Evolutionary conservation across 2,888 invertebrate genomes (phyloP).

Genomic region (Polietes domitor): DNA sequence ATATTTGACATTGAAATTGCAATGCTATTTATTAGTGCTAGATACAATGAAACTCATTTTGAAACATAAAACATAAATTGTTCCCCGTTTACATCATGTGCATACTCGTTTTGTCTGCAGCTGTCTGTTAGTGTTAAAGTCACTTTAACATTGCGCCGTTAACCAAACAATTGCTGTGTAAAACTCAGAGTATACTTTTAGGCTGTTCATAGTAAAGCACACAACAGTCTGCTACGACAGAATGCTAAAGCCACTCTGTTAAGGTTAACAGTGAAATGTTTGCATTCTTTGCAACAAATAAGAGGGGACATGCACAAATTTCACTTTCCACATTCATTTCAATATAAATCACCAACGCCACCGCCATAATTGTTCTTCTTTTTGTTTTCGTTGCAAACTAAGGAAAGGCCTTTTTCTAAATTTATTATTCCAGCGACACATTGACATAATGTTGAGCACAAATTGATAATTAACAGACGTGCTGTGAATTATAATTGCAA

Average conservation of each 20-base stretch:
- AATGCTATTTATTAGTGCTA: too few relatives aligned
- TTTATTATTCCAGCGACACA: slow-evolving; percentile 3
- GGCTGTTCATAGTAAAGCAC: slow-evolving; percentile 30
- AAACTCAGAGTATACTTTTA: slow-evolving; percentile 52
- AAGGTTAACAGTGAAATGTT: not conserved
- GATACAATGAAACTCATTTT: too few relatives aligned
- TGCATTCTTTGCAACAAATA: not conserved
- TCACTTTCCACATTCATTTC: slow-evolving; percentile 48
- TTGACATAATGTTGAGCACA: slow-evolving; percentile 30
- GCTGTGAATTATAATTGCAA: slow-evolving; percentile 49
- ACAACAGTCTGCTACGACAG: not conserved
- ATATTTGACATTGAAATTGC: too few relatives aligned
- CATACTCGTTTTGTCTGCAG: too few relatives aligned
- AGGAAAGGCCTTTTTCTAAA: slow-evolving; percentile 27
- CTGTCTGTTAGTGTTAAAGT: too few relatives aligned
- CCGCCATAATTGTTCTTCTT: slow-evolving; percentile 9
- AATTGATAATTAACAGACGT: slow-evolving; percentile 29
- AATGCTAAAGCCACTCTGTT: not conserved
- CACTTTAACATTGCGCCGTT: too few relatives aligned
- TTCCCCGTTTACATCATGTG: too few relatives aligned
- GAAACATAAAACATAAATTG: too few relatives aligned
- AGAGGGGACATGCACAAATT: slow-evolving; percentile 31
- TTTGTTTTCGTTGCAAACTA: slow-evolving; percentile 12
- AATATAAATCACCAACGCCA: not conserved
- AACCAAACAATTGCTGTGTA: not conserved